Base-by-base conservation (phyloP, 1,140 invertebrate genomes). In the Apolygus lucorum region DNA sequence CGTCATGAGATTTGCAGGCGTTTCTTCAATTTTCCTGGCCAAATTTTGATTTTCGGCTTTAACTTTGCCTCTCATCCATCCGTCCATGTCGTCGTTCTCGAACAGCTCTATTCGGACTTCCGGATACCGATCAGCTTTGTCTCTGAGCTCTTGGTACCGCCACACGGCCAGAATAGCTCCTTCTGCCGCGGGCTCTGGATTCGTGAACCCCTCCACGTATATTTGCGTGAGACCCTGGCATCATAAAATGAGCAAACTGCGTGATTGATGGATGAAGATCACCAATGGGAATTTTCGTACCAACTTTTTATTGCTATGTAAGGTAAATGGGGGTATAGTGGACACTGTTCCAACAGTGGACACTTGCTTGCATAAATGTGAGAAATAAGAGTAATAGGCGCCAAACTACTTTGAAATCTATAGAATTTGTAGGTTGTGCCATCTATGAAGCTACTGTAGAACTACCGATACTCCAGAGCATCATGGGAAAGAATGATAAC, bases 41-140 rank as follows among this genome's bases (percentile, higher is more conserved):
- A 93, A 82, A 77, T 95, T 95, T 79, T 96, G 93, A 0, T 89
- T 87, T 67, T 90, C 83, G 0, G 90, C 90, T 77, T 91, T 86
- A 2, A 87, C 81, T 28, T 80, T 72, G 1, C 93, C 93, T 75
- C 83, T 75, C n/a, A 81, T 80, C 90, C 90, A 95, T 69, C 84
- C 81, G 25, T 82, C 78, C 28, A 81, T 79, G 68, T 80, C 75
- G 70, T 66, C 78, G 75, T 74, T 75, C 26, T 82, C 79, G 64
- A 79, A 81, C 0, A 84, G 73, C 70, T 82, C 79, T 11, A 86
- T 73, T 24, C 80, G 80, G 13, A 84, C 78, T 26, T 79, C 24
- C 70, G 85, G 84, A 67, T 79, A 29, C 24, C 52, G 78, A 54
- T 87, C 86, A 1, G 85, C 81, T 67, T 80, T 76, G 64, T 76